Percentiles rank a stretch among this genome's conserved stretches.
Evolutionary conservation across 1,140 invertebrate species (phyloP).

Genomic region (Drosophila pectinifera): DNA sequence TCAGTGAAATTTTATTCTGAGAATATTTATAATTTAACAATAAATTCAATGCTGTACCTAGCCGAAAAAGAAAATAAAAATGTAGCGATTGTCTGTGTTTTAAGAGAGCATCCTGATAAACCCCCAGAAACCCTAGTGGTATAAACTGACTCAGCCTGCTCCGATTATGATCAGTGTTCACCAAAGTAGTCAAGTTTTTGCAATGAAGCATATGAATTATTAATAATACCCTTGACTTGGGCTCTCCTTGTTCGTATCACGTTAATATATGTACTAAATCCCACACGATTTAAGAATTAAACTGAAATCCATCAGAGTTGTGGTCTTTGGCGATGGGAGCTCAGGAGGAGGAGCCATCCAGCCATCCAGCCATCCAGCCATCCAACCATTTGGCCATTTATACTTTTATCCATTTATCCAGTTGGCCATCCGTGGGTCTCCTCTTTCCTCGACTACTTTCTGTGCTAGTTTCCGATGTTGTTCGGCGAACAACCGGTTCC

Average conservation of each 20-base stretch:
- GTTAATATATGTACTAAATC: background rate
- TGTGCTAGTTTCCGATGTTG: constrained; percentile 74
- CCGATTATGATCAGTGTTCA: too few species aligned
- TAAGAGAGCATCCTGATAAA: too few species aligned
- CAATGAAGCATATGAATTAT: too few species aligned
- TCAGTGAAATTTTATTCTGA: too few species aligned
- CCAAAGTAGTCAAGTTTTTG: too few species aligned
- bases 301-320: background rate
- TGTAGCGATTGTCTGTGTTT: too few species aligned
- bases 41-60: too few species aligned
- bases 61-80: too few species aligned
- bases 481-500: constrained; percentile 60
- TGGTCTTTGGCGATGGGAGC: constrained; percentile 31
- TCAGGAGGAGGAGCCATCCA: constrained; percentile 29
- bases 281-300: background rate
- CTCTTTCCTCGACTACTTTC: constrained; percentile 75
- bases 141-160: too few species aligned
- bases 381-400: background rate
- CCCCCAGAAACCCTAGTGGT: too few species aligned
- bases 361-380: constrained; percentile 7
- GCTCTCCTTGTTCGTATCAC: background rate
- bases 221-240: background rate
- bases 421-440: constrained; percentile 17
- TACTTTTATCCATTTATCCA: too few species aligned
- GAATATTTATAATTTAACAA: too few species aligned